These are phyloP conservation scores for Bombyx mandarina DNA, from an alignment of 1,140 invertebrate species.

Conservation along the genomic window DNA sequence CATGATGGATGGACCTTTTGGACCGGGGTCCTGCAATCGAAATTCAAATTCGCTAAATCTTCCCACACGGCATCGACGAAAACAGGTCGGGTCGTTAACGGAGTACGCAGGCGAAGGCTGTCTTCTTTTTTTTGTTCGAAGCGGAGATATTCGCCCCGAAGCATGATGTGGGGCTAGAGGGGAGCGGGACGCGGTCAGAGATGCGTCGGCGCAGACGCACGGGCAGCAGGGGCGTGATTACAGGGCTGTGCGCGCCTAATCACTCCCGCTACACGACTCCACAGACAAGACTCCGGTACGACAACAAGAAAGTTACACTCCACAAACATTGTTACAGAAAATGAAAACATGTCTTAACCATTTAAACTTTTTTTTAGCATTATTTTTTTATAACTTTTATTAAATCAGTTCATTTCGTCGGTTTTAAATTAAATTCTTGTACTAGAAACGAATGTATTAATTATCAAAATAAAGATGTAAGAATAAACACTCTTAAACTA, in stretches of 20 bases:
- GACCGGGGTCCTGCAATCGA: conserved; percentile 42
- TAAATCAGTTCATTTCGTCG: no score
- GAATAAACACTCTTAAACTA: no score
- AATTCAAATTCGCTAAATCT: conserved; percentile 70
- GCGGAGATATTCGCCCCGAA: conserved; percentile 52
- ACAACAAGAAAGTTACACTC: conserved; percentile 18
- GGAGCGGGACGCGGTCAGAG: conserved; percentile 16
- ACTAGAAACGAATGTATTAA: no score
- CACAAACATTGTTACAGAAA: not conserved
- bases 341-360: no score
- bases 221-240: conserved; percentile 64
- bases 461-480: no score
- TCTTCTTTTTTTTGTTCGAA: conserved; percentile 56
- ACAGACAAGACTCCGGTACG: conserved; percentile 14
- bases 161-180: conserved; percentile 14
- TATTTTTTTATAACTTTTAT: no score
- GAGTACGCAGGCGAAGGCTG: conserved; percentile 43
- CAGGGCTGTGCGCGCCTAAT: conserved; percentile 57
- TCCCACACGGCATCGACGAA: conserved; percentile 52
- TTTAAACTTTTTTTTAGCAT: no score
- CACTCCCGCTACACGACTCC: conserved; percentile 45
- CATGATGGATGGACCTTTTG: conserved; percentile 60
- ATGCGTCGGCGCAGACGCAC: conserved; percentile 54
- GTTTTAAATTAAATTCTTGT: no score
- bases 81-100: conserved; percentile 64